phyloP scores from a whole-genome alignment of 2,888 invertebrate genomes.

The Drosophila birchii region DNA sequence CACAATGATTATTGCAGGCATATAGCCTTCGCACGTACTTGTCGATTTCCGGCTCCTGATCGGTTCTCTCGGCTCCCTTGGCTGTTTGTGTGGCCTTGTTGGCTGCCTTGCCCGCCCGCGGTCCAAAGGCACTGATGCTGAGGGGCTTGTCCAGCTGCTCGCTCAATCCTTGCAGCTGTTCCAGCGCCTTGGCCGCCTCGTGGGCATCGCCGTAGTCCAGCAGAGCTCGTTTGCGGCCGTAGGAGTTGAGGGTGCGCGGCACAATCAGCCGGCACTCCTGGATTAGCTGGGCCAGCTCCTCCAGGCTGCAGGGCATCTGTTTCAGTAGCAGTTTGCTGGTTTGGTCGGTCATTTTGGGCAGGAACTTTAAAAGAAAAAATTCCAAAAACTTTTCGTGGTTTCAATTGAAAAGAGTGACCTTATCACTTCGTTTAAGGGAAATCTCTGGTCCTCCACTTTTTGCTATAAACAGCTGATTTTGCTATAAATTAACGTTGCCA shows the following conservation, averaged over 20 bases:
- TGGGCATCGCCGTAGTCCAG: conserved; percentile 54
- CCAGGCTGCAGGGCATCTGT: conserved; percentile 74
- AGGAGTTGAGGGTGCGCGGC: conserved; percentile 63
- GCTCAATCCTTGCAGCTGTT: conserved; percentile 51
- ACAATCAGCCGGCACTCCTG: conserved; percentile 55
- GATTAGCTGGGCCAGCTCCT: conserved; percentile 62
- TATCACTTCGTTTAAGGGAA: background rate
- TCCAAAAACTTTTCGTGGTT: background rate
- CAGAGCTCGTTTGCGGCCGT: conserved; percentile 55
- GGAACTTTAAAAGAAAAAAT: background rate
- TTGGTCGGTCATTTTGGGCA: conserved; percentile 20
- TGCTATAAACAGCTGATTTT: background rate
- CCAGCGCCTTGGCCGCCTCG: conserved; percentile 64
- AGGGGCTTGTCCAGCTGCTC: conserved; percentile 64
- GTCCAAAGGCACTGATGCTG: conserved; percentile 56
- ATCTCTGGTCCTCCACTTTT: background rate
- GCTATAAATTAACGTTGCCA: background rate
- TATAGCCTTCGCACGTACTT: conserved; percentile 87
- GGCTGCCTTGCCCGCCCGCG: background rate
- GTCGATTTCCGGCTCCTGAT: conserved; percentile 75
- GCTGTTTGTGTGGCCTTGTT: conserved; percentile 58
- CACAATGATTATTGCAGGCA: conserved; percentile 87
- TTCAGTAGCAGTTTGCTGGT: conserved; percentile 72
- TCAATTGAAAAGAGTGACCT: background rate
- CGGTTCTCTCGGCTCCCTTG: background rate